A percentile compares a stretch with the other conserved stretches of the same genome.
These are phyloP conservation scores for Calosoma granatense DNA, from an alignment of 1,140 invertebrate genomes.

Conservation along the genomic window DNA sequence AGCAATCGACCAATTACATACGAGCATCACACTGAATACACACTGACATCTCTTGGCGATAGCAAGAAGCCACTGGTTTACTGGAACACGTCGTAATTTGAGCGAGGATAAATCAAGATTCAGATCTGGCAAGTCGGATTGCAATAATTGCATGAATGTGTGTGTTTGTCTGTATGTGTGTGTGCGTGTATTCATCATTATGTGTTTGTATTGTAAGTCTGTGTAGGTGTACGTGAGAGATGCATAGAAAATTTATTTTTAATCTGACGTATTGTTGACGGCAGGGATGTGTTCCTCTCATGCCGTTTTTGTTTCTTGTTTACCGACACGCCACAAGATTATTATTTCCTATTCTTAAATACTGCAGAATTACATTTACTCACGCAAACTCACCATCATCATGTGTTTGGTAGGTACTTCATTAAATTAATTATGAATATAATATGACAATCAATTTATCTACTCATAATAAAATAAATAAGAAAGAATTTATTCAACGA, in stretches of 20 bases:
- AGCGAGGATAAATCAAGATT: constrained; percentile 7
- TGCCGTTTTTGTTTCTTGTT: not conserved
- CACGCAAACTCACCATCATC: not conserved
- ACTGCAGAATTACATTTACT: not conserved
- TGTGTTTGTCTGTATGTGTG: not conserved
- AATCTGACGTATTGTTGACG: not conserved
- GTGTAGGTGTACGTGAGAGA: not conserved
- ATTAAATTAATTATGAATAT: too few relatives aligned
- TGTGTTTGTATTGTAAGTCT: not conserved
- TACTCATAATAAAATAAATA: too few relatives aligned
- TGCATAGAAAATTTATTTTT: not conserved
- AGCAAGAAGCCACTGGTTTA: constrained; percentile 1
- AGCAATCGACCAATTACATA: constrained; percentile 9
- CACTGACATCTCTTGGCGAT: not conserved
- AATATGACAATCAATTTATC: too few relatives aligned
- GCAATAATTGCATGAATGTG: not conserved
- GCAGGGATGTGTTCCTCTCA: not conserved
- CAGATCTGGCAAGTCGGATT: not conserved
- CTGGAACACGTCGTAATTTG: constrained; percentile 2
- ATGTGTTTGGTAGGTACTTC: too few relatives aligned
- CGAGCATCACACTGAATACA: constrained; percentile 9
- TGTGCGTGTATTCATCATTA: too few relatives aligned
- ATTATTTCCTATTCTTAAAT: not conserved
- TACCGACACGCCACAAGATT: not conserved
- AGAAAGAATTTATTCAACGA: too few relatives aligned